Percentiles rank a stretch among this genome's conserved stretches.
Conservation (phyloP, 2,113 vertebrate species). For the Thermophis baileyi region DNA sequence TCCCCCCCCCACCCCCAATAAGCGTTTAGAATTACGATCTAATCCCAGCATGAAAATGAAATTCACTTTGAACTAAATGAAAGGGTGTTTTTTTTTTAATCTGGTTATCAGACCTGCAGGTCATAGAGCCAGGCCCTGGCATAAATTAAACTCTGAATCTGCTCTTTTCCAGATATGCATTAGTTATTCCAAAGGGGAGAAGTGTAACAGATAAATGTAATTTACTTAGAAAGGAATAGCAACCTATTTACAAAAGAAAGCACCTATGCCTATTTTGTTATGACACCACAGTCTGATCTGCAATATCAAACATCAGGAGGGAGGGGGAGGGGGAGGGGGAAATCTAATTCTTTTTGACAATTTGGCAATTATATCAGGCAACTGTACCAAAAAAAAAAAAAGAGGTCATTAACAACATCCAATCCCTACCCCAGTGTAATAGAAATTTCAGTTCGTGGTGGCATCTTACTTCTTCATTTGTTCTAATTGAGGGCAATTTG, state of each 20-base stretch:
- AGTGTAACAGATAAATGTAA: neutral
- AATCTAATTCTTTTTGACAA: slow-evolving; percentile 32
- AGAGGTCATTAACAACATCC: slow-evolving; percentile 30
- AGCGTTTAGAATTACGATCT: neutral
- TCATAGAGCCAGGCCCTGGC: neutral
- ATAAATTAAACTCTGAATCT: neutral
- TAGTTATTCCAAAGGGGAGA: neutral
- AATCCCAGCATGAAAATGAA: neutral
- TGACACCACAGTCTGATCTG: slow-evolving; percentile 32
- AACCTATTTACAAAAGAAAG: slow-evolving; percentile 1
- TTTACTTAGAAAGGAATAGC: neutral
- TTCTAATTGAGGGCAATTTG: slow-evolving; percentile 59
- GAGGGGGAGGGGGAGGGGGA: too few relatives aligned
- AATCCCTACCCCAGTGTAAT: slow-evolving; percentile 41
- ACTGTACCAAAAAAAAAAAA: slow-evolving; percentile 34
- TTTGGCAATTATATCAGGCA: slow-evolving; percentile 47
- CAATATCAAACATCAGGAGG: slow-evolving; percentile 42
- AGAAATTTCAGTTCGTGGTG: slow-evolving; percentile 47
- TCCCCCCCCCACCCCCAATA: neutral
- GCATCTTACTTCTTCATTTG: slow-evolving; percentile 57
- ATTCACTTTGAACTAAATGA: neutral
- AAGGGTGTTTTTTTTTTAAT: neutral
- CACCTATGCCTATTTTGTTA: slow-evolving; percentile 38
- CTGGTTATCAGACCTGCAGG: neutral
- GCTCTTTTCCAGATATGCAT: neutral